phyloP scores from a whole-genome alignment of 2,888 invertebrate species.

The Mimachlamys varia region DNA sequence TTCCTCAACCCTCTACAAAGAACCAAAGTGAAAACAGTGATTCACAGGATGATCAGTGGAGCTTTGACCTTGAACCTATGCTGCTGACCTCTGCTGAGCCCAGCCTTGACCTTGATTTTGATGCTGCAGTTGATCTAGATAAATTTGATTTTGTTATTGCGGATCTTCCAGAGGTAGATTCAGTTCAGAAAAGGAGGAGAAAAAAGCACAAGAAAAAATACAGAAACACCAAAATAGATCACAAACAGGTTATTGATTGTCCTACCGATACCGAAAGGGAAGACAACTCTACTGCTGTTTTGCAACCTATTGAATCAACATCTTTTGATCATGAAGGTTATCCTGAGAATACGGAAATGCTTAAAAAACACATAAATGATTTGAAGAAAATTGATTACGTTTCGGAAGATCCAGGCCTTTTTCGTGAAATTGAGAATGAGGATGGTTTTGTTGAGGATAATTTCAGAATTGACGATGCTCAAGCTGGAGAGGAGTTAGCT shows the following conservation, averaged over 20 bases:
- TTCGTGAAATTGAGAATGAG: not conserved
- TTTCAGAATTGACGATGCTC: not conserved
- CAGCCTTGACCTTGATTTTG: slow-evolving; percentile 54
- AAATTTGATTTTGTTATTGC: slow-evolving; percentile 46
- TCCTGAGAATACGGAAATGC: not conserved
- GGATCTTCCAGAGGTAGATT: slow-evolving; percentile 40
- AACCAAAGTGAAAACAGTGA: not conserved
- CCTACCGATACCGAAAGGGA: not conserved
- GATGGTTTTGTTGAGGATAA: not conserved
- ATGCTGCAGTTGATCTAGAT: slow-evolving; percentile 54
- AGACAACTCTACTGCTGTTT: not conserved
- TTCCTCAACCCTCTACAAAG: not conserved
- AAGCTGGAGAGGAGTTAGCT: no score
- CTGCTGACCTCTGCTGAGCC: slow-evolving; percentile 57
- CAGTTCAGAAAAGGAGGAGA: slow-evolving; percentile 36
- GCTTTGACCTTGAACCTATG: not conserved
- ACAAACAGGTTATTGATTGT: not conserved
- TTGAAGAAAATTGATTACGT: not conserved
- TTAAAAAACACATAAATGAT: not conserved
- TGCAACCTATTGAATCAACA: not conserved
- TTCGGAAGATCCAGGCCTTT: not conserved
- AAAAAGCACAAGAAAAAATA: slow-evolving; percentile 45
- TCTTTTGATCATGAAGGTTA: not conserved
- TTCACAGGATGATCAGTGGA: not conserved
- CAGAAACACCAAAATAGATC: not conserved